Evolutionary conservation across 1,140 invertebrate species (phyloP), one percentile per base, ranked within the genome.

Genomic region (Zaprionus camerounensis): DNA sequence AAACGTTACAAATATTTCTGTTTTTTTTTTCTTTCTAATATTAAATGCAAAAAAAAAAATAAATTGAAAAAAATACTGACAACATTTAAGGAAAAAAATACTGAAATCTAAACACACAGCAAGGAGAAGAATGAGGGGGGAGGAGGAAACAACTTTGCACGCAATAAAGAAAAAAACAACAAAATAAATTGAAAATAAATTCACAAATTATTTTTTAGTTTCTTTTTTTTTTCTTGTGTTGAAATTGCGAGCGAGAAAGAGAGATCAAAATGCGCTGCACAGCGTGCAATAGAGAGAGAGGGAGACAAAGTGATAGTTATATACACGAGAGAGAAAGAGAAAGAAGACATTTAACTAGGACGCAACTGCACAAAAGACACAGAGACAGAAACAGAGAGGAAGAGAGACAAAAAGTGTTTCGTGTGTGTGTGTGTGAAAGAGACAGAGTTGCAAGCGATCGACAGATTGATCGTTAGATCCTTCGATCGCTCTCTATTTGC

Each of bases 251-350:
- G 28, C 13, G 38, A 24, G 20, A 49, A 17, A 64, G 61, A 57
- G 61, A 46, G 61, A 57, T 31, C 46, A 51, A 64, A 46, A 58
- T 49, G 34, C 26, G 53, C 41, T 71, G 73, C 66, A 64, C 61
- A 70, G 62, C 49, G 58, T 55, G 31, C 38, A 41, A 72, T 11
- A 64, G 59, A 59, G 31, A 59, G 38, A 68, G 65, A 59, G 38
- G 62, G 65, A 78, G 65, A 75, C 44, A 71, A 49, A 61, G 64
- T 46, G 59, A 76, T 59, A 59, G 71, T 57, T 68, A 76, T 38
- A 55, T 61, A 67, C 53, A 56, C 53, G 26, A 67, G 41, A 49
- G 65, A 58, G 24, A 56, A 2, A n/a, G 13, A 57, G 44, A 67
- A 12, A 67, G 73, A 36, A 55, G 24, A 51, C 15, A 28, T 56